These are phyloP conservation scores for Vultur gryphus DNA, from an alignment of 2,797 vertebrate genomes.

Conservation along the genomic window DNA sequence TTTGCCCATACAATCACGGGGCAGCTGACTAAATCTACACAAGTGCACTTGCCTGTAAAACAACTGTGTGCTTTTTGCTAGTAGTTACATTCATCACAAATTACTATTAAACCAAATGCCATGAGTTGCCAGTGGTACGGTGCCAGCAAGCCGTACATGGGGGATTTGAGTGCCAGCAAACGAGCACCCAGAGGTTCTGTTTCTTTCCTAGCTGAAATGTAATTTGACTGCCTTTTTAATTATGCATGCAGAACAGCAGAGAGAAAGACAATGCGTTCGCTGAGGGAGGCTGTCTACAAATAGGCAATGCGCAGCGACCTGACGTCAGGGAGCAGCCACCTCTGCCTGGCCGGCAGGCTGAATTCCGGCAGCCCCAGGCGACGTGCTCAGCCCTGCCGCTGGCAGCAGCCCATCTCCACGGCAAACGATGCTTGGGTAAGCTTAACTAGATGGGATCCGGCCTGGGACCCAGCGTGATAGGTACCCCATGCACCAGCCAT, in stretches of 20 bases:
- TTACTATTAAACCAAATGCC: neutral
- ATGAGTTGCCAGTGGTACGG: accelerated
- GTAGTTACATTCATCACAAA: neutral
- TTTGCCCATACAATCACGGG: neutral
- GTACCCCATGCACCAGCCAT: neutral
- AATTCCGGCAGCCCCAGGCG: neutral
- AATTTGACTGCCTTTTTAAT: neutral
- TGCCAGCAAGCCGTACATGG: neutral
- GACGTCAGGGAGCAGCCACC: neutral
- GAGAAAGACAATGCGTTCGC: neutral
- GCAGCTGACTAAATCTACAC: neutral
- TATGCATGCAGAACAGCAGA: neutral
- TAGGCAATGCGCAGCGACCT: neutral
- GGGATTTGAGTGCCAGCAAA: neutral
- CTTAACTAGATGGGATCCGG: neutral
- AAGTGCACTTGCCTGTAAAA: neutral
- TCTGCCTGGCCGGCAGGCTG: too few species aligned
- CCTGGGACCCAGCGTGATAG: neutral
- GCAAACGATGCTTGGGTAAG: neutral
- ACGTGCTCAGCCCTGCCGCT: neutral
- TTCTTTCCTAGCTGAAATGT: neutral
- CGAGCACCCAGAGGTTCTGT: neutral
- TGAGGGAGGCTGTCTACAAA: neutral
- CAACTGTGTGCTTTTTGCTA: accelerated
- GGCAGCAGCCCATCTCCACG: neutral